Percentiles rank a stretch among this genome's conserved stretches.
Evolutionary conservation across 2,797 vertebrate species (phyloP).

Genomic region (Halcyon leucocephala): DNA sequence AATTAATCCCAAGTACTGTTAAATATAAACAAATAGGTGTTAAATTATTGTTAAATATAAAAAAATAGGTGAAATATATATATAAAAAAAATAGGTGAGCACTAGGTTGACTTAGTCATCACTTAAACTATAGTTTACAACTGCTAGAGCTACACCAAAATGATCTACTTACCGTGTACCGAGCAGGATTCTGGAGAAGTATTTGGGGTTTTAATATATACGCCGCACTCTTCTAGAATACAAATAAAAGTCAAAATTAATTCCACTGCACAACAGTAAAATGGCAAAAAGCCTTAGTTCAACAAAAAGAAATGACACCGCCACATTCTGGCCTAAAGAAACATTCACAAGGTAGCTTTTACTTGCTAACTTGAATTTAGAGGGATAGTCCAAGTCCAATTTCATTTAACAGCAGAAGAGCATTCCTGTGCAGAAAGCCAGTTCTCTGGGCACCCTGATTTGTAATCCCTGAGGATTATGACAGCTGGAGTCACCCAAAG

Average conservation of each 20-base stretch:
- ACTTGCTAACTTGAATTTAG: background rate
- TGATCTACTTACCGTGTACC: conserved; percentile 68
- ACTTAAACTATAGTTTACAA: background rate
- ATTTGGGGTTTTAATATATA: conserved; percentile 89
- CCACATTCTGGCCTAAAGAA: background rate
- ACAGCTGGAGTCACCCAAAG: background rate
- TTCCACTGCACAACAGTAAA: background rate
- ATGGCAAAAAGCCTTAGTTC: background rate
- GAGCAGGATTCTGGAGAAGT: conserved; percentile 64
- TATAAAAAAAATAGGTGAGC: background rate
- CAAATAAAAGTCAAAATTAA: conserved; percentile 47
- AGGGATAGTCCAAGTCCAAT: background rate
- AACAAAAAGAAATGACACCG: background rate
- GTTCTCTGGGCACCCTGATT: background rate
- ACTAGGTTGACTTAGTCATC: background rate
- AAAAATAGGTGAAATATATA: background rate
- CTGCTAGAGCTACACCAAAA: background rate
- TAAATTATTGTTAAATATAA: background rate
- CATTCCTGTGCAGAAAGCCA: background rate
- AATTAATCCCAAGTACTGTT: background rate
- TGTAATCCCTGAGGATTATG: background rate
- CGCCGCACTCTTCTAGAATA: conserved; percentile 88
- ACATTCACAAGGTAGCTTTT: background rate
- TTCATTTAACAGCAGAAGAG: background rate
- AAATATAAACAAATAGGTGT: background rate